Evolutionary conservation across 2,888 invertebrate genomes (phyloP), one percentile per base, ranked within the genome.

Genomic region (Furcula furcula): DNA sequence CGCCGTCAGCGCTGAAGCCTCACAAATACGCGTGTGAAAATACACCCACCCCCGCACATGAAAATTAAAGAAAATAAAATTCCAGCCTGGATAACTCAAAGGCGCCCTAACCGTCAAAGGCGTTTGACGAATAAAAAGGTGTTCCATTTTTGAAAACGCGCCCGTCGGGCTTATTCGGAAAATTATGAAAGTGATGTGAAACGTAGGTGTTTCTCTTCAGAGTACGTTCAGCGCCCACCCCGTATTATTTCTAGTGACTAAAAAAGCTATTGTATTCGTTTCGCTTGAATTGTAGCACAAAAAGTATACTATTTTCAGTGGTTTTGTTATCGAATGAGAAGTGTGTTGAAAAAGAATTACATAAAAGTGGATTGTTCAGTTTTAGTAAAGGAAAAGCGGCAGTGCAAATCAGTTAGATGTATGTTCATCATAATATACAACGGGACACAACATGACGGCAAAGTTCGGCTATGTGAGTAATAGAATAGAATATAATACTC

Each of bases 371-470:
- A 73, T 80, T 78, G 82, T 83, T 79, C 75, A 70, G 81, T 82
- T 82, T 81, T 75, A 68, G 55, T 78, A 73, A 77, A 78, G 75
- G 82, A 77, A 84, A 78, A 76, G 65, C 76, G 61, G 80, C 76
- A 66, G 86, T 68, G 75, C 64, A 87, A 84, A 80, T 84, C 82
- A 80, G 84, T 87, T 88, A 88, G 88, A 88, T 88, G 88, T 76
- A 72, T 87, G 86, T 84, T 80, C 83, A 73, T 79, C 78, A 86
- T 86, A 84, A 84, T 83, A 80, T 86, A 87, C 84, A 88, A 88
- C 87, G 85, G 83, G 78, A 84, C 86, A 84, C 88, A 89, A 86
- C 89, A 89, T 89, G 89, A 89, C 89, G 89, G 89, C 88, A 89
- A 89, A 88, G 86, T 86, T 88, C 78, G 88, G 89, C 89, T 89